Percentiles rank a stretch among this genome's conserved stretches.
These are phyloP conservation scores for Rotaria sp. DNA, from an alignment of 2,888 invertebrate genomes.

Conservation along the genomic window DNA sequence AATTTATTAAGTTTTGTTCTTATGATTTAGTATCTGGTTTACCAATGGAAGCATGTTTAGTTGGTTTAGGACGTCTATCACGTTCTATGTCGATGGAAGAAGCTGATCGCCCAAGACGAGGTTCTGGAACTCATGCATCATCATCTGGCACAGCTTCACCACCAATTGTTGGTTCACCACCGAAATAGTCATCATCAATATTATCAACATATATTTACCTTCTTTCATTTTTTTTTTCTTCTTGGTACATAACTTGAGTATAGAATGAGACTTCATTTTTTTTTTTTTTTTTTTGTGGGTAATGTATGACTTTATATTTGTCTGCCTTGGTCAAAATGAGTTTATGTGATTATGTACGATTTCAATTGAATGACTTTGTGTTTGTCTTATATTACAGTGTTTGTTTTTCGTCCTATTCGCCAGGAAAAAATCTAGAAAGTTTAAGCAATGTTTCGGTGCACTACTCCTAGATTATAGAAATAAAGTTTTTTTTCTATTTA, in stretches of 20 bases:
- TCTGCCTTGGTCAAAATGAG: not conserved
- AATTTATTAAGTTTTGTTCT: not conserved
- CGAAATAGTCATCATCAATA: not conserved
- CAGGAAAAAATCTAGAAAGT: not conserved
- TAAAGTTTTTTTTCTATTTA: not conserved
- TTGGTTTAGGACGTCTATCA: conserved; percentile 34
- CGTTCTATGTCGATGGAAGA: conserved; percentile 37
- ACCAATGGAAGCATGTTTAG: conserved; percentile 35
- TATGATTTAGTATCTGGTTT: conserved; percentile 23
- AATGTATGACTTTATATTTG: not conserved
- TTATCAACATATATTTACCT: not conserved
- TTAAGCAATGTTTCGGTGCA: not conserved
- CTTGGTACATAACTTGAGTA: no score
- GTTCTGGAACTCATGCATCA: not conserved
- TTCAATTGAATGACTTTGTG: not conserved
- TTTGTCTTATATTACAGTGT: not conserved
- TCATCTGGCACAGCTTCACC: not conserved
- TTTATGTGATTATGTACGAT: not conserved
- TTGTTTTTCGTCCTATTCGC: not conserved
- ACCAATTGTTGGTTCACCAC: not conserved
- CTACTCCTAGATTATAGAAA: not conserved
- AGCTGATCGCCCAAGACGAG: conserved; percentile 13
- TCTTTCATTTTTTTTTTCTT: not conserved
- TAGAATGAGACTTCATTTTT: not conserved
- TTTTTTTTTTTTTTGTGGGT: not conserved